Percentiles rank a stretch among this genome's conserved stretches.
Conservation (phyloP, 1,140 invertebrate species). For the Apis dorsata region DNA sequence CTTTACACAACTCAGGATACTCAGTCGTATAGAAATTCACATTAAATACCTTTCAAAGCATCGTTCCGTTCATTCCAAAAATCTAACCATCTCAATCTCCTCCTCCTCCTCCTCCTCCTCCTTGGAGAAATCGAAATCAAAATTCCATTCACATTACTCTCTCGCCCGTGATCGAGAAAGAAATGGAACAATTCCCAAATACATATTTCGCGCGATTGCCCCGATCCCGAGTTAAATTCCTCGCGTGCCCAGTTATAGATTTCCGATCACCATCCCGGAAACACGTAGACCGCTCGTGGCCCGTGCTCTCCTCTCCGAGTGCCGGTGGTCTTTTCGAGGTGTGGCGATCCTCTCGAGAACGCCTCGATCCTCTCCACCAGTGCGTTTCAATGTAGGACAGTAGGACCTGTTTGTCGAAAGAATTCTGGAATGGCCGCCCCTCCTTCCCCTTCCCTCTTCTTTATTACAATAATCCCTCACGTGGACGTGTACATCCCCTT, state of each 20-base stretch:
- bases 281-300: neutral
- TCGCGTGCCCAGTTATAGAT: neutral
- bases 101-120: too few species aligned
- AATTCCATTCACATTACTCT: neutral
- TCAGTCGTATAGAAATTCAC: too few species aligned
- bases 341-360: slow-evolving; percentile 25
- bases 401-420: slow-evolving; percentile 63
- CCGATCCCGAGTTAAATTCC: slow-evolving; percentile 15
- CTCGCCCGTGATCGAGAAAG: neutral
- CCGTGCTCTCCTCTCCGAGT: neutral
- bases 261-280: slow-evolving; percentile 18
- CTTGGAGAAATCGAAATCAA: too few species aligned
- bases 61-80: too few species aligned
- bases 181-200: neutral
- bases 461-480: slow-evolving; percentile 66
- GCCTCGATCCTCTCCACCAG: slow-evolving; percentile 24
- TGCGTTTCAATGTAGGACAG: slow-evolving; percentile 60
- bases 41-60: too few species aligned
- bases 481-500: slow-evolving; percentile 44
- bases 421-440: slow-evolving; percentile 63
- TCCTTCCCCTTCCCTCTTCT: neutral
- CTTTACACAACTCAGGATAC: too few species aligned
- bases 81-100: too few species aligned
- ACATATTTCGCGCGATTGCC: neutral
- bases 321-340: slow-evolving; percentile 28